A percentile compares a stretch with the other conserved stretches of the same genome.
phyloP scores from a whole-genome alignment of 2,888 invertebrate genomes.

The Tetranychus piercei region DNA sequence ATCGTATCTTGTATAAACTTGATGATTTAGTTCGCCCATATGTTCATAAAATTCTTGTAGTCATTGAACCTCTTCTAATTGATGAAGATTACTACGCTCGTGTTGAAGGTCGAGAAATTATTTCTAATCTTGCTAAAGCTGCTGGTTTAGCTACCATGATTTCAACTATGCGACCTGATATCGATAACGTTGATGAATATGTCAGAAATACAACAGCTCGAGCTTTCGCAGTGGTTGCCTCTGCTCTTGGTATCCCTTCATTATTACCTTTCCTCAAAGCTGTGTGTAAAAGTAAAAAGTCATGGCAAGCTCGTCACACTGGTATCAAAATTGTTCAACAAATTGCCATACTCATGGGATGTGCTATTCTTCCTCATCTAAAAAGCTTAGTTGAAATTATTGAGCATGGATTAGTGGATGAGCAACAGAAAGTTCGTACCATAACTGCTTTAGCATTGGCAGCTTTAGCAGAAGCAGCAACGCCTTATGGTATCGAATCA shows the following conservation, averaged over 20 bases:
- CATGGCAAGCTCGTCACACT: constrained; percentile 94
- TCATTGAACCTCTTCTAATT: constrained; percentile 91
- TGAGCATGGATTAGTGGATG: constrained; percentile 91
- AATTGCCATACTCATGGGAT: constrained; percentile 98
- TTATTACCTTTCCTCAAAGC: constrained; percentile 93
- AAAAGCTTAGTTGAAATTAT: constrained; percentile 97
- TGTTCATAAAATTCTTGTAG: constrained; percentile 97
- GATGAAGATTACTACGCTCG: constrained; percentile 99
- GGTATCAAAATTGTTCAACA: constrained; percentile 99
- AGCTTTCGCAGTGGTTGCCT: constrained; percentile 99
- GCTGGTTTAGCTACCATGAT: constrained; percentile 99
- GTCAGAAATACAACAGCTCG: constrained; percentile 97
- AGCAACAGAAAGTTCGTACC: constrained; percentile 96
- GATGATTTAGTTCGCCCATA: constrained; percentile 97
- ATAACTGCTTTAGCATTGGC: constrained; percentile 96
- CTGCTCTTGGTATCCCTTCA: constrained; percentile 92
- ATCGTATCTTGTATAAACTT: constrained; percentile 89
- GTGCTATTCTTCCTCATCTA: constrained; percentile 93
- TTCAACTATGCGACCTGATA: constrained; percentile 98
- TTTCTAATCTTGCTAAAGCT: constrained; percentile 95
- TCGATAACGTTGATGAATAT: constrained; percentile 98
- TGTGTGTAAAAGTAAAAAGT: constrained; percentile 95
- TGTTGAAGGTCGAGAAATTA: constrained; percentile 96
- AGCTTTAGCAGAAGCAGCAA: constrained; percentile 93
- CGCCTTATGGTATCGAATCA: constrained; percentile 98